Conservation (phyloP, 2,888 invertebrate genomes). For the Tanytarsus gracilentus region DNA sequence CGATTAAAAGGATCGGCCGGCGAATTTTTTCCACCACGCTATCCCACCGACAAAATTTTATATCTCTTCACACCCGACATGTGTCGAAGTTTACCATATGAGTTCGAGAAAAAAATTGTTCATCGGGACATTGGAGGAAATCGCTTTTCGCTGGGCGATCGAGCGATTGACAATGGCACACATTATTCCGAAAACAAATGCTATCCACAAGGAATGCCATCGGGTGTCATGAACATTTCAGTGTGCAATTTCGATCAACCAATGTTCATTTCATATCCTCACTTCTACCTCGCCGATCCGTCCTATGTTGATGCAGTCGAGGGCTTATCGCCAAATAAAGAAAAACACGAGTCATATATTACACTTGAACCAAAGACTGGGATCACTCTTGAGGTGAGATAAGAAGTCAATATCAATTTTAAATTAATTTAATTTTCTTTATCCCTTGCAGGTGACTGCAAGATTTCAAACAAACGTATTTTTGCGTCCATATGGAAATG, state of each 20-base stretch:
- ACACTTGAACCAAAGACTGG: slow-evolving; percentile 62
- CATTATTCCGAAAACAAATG: slow-evolving; percentile 49
- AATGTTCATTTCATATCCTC: slow-evolving; percentile 64
- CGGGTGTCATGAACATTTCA: slow-evolving; percentile 59
- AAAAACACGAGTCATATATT: slow-evolving; percentile 58
- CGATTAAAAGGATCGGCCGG: slow-evolving; percentile 64
- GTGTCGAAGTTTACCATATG: slow-evolving; percentile 58
- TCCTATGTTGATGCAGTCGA: slow-evolving; percentile 48
- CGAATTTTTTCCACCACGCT: slow-evolving; percentile 64
- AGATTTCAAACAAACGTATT: slow-evolving; percentile 8
- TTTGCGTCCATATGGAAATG: background rate
- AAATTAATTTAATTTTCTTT: no score
- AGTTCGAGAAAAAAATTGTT: slow-evolving; percentile 51
- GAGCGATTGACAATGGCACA: slow-evolving; percentile 56
- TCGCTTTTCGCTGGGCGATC: slow-evolving; percentile 54
- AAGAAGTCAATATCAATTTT: no score
- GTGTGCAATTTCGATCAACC: slow-evolving; percentile 63
- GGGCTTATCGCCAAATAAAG: slow-evolving; percentile 55
- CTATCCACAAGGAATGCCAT: slow-evolving; percentile 55
- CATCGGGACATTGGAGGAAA: slow-evolving; percentile 53
- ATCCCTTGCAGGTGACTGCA: background rate
- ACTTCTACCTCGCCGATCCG: slow-evolving; percentile 62
- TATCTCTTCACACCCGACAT: slow-evolving; percentile 64
- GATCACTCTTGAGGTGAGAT: slow-evolving; percentile 60
- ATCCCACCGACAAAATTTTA: slow-evolving; percentile 47